Percentiles rank a stretch among this genome's conserved stretches.
These are phyloP conservation scores for Cichladusa arquata DNA, from an alignment of 2,113 vertebrate species.

Conservation along the genomic window DNA sequence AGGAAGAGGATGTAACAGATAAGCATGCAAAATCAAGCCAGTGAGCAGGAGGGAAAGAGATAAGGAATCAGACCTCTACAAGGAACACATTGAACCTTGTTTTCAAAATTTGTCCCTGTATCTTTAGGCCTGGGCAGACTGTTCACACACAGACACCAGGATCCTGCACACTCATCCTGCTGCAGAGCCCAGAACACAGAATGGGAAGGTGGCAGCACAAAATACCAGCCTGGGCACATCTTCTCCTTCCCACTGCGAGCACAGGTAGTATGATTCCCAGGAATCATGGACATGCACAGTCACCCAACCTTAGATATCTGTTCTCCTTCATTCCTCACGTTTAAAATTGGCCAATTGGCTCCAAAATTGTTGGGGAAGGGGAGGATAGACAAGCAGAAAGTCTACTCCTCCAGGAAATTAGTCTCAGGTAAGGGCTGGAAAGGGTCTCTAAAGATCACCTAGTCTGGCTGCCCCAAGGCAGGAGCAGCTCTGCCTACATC, in stretches of 20 bases:
- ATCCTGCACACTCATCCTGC: not conserved
- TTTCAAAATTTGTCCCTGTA: not conserved
- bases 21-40: constrained; percentile 33
- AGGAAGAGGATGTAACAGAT: constrained; percentile 53
- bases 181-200: not conserved
- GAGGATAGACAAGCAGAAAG: not conserved
- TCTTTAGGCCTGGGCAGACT: not conserved
- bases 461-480: constrained; percentile 1
- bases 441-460: not conserved
- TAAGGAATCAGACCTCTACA: constrained; percentile 28
- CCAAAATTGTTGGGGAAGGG: not conserved
- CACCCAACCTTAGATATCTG: not conserved
- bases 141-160: not conserved
- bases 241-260: not conserved
- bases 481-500: not conserved
- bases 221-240: not conserved
- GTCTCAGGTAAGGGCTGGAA: not conserved
- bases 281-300: not conserved
- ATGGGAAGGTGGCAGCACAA: not conserved
- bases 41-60: constrained; percentile 18
- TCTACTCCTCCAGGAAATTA: not conserved
- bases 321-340: not conserved
- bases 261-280: not conserved
- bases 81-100: not conserved
- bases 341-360: not conserved